phyloP scores from a whole-genome alignment of 2,888 invertebrate species.

The Tetramorium bicarinatum region DNA sequence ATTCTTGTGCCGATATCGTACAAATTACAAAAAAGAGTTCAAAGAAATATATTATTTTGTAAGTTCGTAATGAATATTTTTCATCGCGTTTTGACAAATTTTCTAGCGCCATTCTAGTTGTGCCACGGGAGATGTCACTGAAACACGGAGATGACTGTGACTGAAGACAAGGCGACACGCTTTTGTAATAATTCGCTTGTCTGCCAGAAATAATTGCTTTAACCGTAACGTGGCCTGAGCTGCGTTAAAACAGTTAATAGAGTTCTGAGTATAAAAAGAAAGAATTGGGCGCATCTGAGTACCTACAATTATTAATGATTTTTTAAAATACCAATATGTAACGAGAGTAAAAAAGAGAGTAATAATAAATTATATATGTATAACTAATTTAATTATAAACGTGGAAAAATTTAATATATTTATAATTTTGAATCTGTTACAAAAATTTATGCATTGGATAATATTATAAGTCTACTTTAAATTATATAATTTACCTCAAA shows the following conservation, averaged over 20 bases:
- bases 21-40: constrained; percentile 17
- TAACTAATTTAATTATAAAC: background rate
- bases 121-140: constrained; percentile 19
- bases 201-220: constrained; percentile 80
- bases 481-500: background rate
- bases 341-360: background rate
- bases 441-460: background rate
- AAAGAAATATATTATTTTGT: background rate
- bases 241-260: constrained; percentile 42
- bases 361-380: background rate
- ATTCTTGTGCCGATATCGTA: constrained; percentile 71
- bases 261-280: background rate
- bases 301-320: background rate
- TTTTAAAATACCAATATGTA: background rate
- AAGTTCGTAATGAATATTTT: background rate
- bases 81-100: background rate
- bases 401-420: background rate
- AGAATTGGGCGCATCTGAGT: background rate
- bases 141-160: constrained; percentile 53
- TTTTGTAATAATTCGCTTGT: constrained; percentile 71
- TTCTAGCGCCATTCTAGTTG: constrained; percentile 2
- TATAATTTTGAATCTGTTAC: background rate
- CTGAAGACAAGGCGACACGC: constrained; percentile 72
- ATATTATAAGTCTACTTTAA: background rate
- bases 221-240: constrained; percentile 76